Evolutionary conservation across 2,113 vertebrate species (phyloP).

Genomic region (Leptosomus discolor): DNA sequence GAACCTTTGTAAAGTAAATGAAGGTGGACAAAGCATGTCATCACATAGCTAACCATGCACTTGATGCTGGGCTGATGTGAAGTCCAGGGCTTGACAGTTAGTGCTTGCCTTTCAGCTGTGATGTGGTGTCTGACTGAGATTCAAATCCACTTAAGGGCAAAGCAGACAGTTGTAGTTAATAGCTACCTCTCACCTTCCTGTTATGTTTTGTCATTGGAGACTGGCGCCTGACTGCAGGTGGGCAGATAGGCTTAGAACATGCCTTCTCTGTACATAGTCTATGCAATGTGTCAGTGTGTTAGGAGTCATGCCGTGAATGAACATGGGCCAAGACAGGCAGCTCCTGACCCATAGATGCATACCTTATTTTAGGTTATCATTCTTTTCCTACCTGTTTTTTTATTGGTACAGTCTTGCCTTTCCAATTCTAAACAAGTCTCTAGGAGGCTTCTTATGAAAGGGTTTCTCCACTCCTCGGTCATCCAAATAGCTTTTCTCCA

Average conservation of each 20-base stretch:
- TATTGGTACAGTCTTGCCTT: background rate
- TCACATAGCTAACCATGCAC: background rate
- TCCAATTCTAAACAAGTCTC: background rate
- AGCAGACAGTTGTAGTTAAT: background rate
- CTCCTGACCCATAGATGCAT: background rate
- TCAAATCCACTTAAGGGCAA: background rate
- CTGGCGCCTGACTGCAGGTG: background rate
- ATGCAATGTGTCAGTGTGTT: too few species aligned
- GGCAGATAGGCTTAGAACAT: rapidly evolving
- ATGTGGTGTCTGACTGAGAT: background rate
- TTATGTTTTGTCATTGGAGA: background rate
- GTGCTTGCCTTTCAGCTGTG: background rate
- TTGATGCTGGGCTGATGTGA: background rate
- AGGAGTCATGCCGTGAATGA: background rate
- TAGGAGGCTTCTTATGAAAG: background rate
- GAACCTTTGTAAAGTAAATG: background rate
- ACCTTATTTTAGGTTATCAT: background rate
- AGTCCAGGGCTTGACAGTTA: background rate
- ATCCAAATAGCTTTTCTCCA: background rate
- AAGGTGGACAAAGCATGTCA: background rate
- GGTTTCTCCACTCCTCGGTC: background rate
- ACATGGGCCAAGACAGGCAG: background rate
- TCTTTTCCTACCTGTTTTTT: background rate
- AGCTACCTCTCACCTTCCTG: background rate
- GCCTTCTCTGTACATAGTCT: background rate